phyloP scores from a whole-genome alignment of 64 coral and sea anemone species.

The Dendronephthya gigantea region DNA sequence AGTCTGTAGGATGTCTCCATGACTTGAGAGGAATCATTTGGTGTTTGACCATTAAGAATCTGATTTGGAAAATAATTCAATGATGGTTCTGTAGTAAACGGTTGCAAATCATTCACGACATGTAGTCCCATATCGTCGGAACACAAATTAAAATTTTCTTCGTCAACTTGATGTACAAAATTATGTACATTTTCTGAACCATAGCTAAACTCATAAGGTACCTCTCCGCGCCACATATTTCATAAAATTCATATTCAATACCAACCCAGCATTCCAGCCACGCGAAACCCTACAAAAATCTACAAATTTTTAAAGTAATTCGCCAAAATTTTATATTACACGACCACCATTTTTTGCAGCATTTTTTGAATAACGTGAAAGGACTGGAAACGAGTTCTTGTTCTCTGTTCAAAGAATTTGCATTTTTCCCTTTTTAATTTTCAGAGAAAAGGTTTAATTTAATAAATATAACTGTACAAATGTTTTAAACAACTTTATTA shows the following conservation, averaged over 20 bases:
- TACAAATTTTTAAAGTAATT: neutral
- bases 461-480: too few relatives aligned
- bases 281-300: neutral
- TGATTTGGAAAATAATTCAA: neutral
- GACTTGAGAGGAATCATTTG: neutral
- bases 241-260: neutral
- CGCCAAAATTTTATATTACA: neutral
- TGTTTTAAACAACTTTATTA: too few relatives aligned
- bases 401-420: too few relatives aligned
- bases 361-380: neutral
- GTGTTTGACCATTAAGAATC: neutral
- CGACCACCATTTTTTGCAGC: neutral
- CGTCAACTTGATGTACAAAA: neutral
- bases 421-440: too few relatives aligned
- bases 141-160: neutral
- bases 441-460: too few relatives aligned
- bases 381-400: neutral
- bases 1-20: neutral
- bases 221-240: neutral
- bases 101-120: neutral
- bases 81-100: neutral
- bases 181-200: too few relatives aligned
- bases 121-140: neutral
- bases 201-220: neutral
- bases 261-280: neutral